Conservation (phyloP, 2,888 invertebrate genomes). For the Netelia inedita region DNA sequence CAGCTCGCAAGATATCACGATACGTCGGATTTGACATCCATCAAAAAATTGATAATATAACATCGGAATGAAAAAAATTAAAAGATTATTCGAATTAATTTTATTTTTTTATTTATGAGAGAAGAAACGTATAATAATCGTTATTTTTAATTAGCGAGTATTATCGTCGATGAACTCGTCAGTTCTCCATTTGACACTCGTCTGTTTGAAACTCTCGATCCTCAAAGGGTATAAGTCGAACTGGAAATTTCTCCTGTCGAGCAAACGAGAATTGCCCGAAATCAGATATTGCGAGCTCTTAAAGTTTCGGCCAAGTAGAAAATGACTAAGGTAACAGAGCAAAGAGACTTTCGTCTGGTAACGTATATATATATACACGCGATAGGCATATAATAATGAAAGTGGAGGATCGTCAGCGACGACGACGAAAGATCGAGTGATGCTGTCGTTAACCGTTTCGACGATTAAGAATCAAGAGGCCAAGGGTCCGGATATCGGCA, state of each 20-base stretch:
- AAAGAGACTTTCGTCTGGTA: neutral
- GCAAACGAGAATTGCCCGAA: neutral
- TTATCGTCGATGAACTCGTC: no score
- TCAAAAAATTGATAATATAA: no score
- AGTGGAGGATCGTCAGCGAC: constrained; percentile 32
- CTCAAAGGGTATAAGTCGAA: constrained; percentile 4
- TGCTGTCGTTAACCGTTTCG: constrained; percentile 40
- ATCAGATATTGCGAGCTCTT: neutral
- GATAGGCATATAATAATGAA: constrained; percentile 35
- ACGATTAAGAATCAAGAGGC: constrained; percentile 48
- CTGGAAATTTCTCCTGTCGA: neutral
- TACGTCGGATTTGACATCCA: no score
- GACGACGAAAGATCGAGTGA: constrained; percentile 14
- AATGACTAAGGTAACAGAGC: neutral
- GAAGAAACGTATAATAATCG: no score
- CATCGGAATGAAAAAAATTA: no score
- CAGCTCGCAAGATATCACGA: no score
- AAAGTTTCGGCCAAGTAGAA: neutral
- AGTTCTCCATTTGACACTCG: no score
- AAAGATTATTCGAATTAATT: no score
- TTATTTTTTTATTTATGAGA: no score
- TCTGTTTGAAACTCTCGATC: neutral
- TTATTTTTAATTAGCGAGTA: no score
- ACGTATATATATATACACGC: constrained; percentile 1
- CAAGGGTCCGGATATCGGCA: constrained; percentile 20